Evolutionary conservation across 2,888 invertebrate species (phyloP).

Genomic region (Caenorhabditis afra): DNA sequence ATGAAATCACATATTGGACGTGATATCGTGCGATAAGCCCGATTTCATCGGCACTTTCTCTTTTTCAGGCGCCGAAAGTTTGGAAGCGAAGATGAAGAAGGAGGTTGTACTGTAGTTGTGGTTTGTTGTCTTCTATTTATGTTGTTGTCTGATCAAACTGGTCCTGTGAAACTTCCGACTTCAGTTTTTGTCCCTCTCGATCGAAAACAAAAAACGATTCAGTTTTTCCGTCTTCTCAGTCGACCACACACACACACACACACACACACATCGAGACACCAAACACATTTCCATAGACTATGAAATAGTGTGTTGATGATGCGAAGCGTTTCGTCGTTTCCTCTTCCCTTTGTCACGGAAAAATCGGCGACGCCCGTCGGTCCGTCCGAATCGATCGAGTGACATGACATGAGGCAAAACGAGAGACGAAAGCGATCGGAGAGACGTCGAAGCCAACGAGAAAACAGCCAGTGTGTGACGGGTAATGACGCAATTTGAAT

Average conservation of each 20-base stretch:
- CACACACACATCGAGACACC: constrained; percentile 14
- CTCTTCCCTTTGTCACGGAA: constrained; percentile 51
- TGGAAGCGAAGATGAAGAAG: constrained; percentile 20
- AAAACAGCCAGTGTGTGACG: constrained; percentile 50
- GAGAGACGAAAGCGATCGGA: constrained; percentile 31
- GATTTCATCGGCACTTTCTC: constrained; percentile 26
- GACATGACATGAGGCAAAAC: constrained; percentile 13
- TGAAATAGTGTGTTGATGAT: constrained; percentile 43
- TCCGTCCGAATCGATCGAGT: constrained; percentile 46
- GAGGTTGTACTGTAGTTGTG: constrained; percentile 23
- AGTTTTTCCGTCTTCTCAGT: constrained; percentile 5
- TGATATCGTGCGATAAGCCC: constrained; percentile 16
- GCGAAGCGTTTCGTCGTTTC: constrained; percentile 37
- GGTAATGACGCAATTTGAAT: constrained; percentile 59
- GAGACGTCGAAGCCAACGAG: constrained; percentile 25
- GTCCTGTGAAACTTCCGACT: constrained; percentile 9
- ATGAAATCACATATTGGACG: neutral
- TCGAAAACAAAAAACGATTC: constrained; percentile 20
- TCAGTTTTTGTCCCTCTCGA: constrained; percentile 3
- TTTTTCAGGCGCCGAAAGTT: constrained; percentile 20
- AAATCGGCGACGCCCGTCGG: constrained; percentile 45
- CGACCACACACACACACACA: neutral
- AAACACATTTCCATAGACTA: constrained; percentile 34
- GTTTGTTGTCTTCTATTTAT: constrained; percentile 11
- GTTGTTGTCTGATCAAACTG: constrained; percentile 24